A percentile compares a stretch with the other conserved stretches of the same genome.
Conservation (phyloP, 2,113 vertebrate species). For the Nematolebias whitei region DNA sequence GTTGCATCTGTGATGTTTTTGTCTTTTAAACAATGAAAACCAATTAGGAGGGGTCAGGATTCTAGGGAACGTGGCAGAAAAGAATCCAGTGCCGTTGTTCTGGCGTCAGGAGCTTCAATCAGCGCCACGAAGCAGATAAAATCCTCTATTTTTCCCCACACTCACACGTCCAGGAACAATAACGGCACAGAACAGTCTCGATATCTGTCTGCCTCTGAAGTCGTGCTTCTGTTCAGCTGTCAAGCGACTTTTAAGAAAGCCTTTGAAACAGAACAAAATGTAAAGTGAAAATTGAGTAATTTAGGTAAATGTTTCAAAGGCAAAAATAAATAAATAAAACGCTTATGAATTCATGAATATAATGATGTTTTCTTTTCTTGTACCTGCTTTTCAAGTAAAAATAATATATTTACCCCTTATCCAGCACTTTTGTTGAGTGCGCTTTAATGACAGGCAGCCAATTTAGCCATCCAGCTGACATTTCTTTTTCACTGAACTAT, state of each 20-base stretch:
- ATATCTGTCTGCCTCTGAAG: constrained; percentile 19
- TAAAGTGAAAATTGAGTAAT: constrained; percentile 41
- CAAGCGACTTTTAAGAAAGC: constrained; percentile 30
- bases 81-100: constrained; percentile 35
- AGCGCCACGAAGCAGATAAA: constrained; percentile 30
- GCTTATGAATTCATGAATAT: constrained; percentile 1
- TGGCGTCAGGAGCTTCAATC: constrained; percentile 60
- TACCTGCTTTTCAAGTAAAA: constrained; percentile 20
- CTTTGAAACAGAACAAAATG: constrained; percentile 36
- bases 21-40: constrained; percentile 55
- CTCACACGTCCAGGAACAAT: constrained; percentile 25
- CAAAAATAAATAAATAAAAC: constrained; percentile 2
- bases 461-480: constrained; percentile 4
- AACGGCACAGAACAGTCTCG: constrained; percentile 23
- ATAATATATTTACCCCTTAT: neutral
- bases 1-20: constrained; percentile 45
- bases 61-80: constrained; percentile 43
- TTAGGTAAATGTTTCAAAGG: constrained; percentile 23
- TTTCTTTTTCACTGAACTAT: constrained; percentile 13
- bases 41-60: constrained; percentile 67
- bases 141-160: constrained; percentile 27
- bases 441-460: neutral
- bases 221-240: constrained; percentile 50
- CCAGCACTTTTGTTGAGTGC: neutral
- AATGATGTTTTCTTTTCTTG: constrained; percentile 15